These are phyloP conservation scores for Sinella curviseta DNA, from an alignment of 1,140 invertebrate species.

Conservation along the genomic window DNA sequence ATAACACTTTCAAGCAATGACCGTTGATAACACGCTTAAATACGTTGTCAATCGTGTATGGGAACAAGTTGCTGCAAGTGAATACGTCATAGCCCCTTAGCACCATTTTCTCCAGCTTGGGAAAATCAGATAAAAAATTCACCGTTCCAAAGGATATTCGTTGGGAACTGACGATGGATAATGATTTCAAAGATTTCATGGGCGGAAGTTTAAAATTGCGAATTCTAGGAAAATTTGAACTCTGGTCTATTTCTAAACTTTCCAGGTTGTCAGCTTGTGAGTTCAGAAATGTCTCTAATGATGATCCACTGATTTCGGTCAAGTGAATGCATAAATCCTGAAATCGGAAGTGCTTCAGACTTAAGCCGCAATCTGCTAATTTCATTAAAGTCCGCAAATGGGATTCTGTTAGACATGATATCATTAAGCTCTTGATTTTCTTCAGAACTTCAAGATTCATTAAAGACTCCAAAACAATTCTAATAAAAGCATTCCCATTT, in stretches of 20 bases:
- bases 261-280: background rate
- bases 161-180: background rate
- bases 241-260: slow-evolving; percentile 15
- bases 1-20: slow-evolving; percentile 4
- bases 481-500: slow-evolving; percentile 9
- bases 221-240: slow-evolving; percentile 19
- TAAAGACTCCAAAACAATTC: background rate
- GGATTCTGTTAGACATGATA: slow-evolving; percentile 2
- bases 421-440: slow-evolving; percentile 1
- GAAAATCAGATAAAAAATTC: background rate
- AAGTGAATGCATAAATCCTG: slow-evolving; percentile 21
- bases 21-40: background rate
- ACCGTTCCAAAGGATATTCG: background rate
- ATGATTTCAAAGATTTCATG: background rate
- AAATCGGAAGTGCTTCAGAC: slow-evolving; percentile 4
- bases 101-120: slow-evolving; percentile 12
- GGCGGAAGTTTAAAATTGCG: background rate
- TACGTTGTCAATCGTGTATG: background rate
- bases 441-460: background rate
- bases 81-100: slow-evolving; percentile 13
- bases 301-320: background rate
- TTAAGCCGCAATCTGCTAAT: slow-evolving; percentile 1
- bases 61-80: background rate
- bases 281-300: background rate
- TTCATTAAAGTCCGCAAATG: background rate